Evolutionary conservation across 37 sponge, comb jelly and placozoan species (phyloP).

Genomic region (Aplysina aerophoba): DNA sequence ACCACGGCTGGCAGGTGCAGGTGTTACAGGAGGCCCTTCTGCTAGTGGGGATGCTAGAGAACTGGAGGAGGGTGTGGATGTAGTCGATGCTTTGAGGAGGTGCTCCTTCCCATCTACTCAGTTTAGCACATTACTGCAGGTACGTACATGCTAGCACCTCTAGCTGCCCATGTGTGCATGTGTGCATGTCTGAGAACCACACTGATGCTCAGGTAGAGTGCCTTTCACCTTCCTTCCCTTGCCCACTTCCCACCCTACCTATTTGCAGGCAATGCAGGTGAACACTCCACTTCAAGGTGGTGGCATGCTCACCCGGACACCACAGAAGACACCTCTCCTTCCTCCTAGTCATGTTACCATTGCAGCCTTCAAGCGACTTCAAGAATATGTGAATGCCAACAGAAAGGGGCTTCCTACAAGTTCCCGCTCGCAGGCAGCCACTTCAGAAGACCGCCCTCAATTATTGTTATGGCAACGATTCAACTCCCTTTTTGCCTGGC

Average conservation of each 20-base stretch:
- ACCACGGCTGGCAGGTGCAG: too few relatives aligned
- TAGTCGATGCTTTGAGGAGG: not conserved
- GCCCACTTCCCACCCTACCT: not conserved
- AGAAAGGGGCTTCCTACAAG: not conserved
- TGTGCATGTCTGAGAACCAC: slow-evolving; percentile 11
- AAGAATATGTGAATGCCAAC: too few relatives aligned
- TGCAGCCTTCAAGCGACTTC: not conserved
- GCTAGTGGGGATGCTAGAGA: not conserved
- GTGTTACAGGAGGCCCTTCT: not conserved
- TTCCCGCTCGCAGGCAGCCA: not conserved
- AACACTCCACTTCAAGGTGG: not conserved
- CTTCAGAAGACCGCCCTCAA: not conserved
- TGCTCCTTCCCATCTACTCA: not conserved
- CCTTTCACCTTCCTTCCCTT: not conserved
- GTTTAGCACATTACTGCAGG: slow-evolving; percentile 37
- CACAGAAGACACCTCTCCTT: not conserved
- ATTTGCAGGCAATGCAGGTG: not conserved
- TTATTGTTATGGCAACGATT: not conserved
- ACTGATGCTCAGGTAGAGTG: not conserved
- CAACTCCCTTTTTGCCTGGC: slow-evolving; percentile 14
- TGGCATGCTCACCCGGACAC: not conserved
- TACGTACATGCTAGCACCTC: not conserved
- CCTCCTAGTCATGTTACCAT: not conserved
- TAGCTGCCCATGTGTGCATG: slow-evolving; percentile 33
- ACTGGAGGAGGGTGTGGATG: not conserved